Conservation (phyloP, 2,113 vertebrate species). For the Oxyura jamaicensis region DNA sequence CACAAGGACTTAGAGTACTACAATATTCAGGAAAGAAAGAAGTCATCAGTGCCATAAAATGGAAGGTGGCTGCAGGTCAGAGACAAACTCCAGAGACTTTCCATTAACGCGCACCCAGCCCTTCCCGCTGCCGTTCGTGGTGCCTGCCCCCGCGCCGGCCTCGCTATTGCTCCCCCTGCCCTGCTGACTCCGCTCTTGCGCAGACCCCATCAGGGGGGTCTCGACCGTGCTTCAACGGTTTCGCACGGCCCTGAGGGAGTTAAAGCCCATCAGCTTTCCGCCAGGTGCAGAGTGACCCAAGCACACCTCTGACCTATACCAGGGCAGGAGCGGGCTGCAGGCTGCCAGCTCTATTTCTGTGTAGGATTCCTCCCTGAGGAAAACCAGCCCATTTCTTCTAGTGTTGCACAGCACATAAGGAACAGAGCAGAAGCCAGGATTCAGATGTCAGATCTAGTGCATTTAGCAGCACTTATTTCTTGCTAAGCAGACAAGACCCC, state of each 20-base stretch:
- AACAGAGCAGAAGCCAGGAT: not conserved
- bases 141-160: not conserved
- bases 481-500: not conserved
- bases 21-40: not conserved
- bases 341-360: constrained; percentile 46
- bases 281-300: constrained; percentile 35
- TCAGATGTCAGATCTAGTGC: not conserved
- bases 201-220: too few relatives aligned
- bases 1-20: not conserved
- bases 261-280: not conserved
- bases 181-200: too few relatives aligned
- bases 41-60: not conserved
- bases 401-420: not conserved
- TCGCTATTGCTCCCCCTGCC: too few relatives aligned
- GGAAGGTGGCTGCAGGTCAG: not conserved
- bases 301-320: constrained; percentile 55
- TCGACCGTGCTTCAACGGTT: fast-evolving
- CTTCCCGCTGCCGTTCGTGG: fast-evolving
- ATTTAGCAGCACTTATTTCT: not conserved
- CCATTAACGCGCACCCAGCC: not conserved
- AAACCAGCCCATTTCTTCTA: not conserved
- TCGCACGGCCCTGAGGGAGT: not conserved
- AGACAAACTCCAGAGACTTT: not conserved
- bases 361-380: not conserved
- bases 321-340: not conserved